Evolutionary conservation across 2,797 vertebrate species (phyloP), one percentile per base, ranked within the genome.

Genomic region (Adrianichthys oophorus): DNA sequence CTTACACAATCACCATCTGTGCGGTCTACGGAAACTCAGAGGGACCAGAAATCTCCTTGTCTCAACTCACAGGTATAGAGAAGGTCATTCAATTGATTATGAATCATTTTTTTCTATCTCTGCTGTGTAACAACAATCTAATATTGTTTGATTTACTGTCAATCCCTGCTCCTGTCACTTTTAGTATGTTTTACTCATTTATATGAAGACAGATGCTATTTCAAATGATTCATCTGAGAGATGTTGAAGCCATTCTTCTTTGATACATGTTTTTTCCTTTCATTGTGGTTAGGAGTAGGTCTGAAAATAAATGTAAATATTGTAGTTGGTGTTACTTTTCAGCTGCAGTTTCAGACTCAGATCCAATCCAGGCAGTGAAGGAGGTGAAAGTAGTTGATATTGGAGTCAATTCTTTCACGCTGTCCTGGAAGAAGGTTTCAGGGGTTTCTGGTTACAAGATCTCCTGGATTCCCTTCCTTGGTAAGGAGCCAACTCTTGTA

Each of bases 31-130:
- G 88, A 57, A 91, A 93, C 74, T 85, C 84, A 0, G 93, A 96
- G 65, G 95, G 95, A n/a, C 94, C 93, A 0, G 91, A 94, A 62
- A 92, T 91, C 61, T 90, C 85, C 19, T 89, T 96, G 46, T 91
- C 91, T 26, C 95, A 96, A 64, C 76, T 51, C 65, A 97, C 95
- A 81, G 93, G 95, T 96, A 84, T 41, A 26, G 52, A 68, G 1
- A 10, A 46, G 41, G 19, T 29, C 14, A n/a, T 68, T 58, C 12
- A 23, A 64, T 18, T 59, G 16, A 45, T 62, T 47, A 29, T 47
- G 32, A 78, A 70, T 59, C 52, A 41, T 73, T 44, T 60, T 65
- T 16, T 46, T 43, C 18, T 57, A 42, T 44, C 7, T 32, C 29
- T 32, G 8, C 0, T 12, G 8, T 32, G 26, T 26, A 26, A 26